A percentile compares a stretch with the other conserved stretches of the same genome.
phyloP scores from a whole-genome alignment of 2,888 invertebrate species.

The Heliothis peltigera region DNA sequence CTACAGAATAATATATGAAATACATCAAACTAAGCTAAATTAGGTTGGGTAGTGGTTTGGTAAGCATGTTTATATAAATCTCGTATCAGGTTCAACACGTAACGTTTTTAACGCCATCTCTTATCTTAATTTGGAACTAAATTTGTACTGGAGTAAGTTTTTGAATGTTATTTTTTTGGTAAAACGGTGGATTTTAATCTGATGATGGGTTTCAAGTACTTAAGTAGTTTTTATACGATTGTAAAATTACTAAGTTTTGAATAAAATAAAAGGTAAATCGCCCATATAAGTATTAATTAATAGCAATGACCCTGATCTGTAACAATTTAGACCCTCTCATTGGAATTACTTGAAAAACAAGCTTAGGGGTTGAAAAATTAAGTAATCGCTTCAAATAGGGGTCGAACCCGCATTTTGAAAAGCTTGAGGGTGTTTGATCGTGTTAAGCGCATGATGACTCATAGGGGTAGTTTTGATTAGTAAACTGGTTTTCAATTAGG shows the following conservation, averaged over 20 bases:
- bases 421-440: constrained; percentile 40
- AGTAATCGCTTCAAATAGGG: constrained; percentile 45
- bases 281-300: not conserved
- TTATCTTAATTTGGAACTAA: not conserved
- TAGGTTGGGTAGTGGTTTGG: constrained; percentile 14
- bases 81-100: not conserved
- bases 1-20: constrained; percentile 38
- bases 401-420: constrained; percentile 53
- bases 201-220: too few species aligned
- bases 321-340: constrained; percentile 33
- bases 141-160: too few species aligned
- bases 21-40: constrained; percentile 46
- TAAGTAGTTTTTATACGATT: too few species aligned
- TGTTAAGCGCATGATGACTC: constrained; percentile 49
- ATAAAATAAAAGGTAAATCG: constrained; percentile 3
- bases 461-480: constrained; percentile 49
- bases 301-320: constrained; percentile 7
- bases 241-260: too few species aligned
- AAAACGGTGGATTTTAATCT: too few species aligned
- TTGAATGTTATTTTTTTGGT: too few species aligned
- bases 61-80: not conserved
- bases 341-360: constrained; percentile 37
- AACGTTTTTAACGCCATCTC: constrained; percentile 44
- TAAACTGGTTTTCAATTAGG: constrained; percentile 34
- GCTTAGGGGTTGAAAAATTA: constrained; percentile 40